Conservation (phyloP, 2,113 vertebrate species). For the Bagarius yarrelli region DNA sequence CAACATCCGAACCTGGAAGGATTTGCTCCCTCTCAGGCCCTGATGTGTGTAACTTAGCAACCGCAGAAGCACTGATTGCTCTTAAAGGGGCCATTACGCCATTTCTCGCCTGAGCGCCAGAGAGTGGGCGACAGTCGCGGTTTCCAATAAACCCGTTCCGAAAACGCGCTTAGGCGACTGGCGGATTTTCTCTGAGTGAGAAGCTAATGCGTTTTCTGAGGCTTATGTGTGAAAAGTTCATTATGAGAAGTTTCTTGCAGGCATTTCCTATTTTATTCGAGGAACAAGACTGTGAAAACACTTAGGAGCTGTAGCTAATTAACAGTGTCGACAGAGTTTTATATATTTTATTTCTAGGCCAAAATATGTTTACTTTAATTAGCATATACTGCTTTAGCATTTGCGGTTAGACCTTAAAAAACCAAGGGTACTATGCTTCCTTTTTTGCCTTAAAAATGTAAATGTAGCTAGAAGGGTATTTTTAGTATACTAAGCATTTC, state of each 20-base stretch:
- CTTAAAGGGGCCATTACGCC: conserved; percentile 34
- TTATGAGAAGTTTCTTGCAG: not conserved
- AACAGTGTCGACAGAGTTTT: not conserved
- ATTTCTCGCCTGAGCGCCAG: not conserved
- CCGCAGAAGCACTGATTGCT: conserved; percentile 34
- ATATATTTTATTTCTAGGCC: not conserved
- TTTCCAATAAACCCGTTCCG: not conserved
- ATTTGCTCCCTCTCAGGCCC: conserved; percentile 36
- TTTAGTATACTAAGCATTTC: too few relatives aligned
- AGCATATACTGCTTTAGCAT: not conserved
- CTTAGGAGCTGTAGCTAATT: conserved; percentile 6
- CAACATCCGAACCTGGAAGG: conserved; percentile 35
- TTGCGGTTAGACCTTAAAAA: not conserved
- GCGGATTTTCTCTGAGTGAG: conserved; percentile 9
- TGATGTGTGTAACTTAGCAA: conserved; percentile 55
- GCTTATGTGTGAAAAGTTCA: conserved; percentile 8
- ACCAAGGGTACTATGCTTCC: too few relatives aligned
- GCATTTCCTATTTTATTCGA: conserved; percentile 12
- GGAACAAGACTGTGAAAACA: conserved; percentile 7
- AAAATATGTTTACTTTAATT: conserved; percentile 19
- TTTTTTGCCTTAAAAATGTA: too few relatives aligned
- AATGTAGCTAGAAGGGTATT: too few relatives aligned
- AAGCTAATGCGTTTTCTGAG: not conserved
- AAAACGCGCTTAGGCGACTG: conserved; percentile 3
- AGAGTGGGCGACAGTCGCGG: conserved; percentile 6